phyloP scores from a whole-genome alignment of 2,888 invertebrate genomes.

The Thysanoteuthis rhombus region DNA sequence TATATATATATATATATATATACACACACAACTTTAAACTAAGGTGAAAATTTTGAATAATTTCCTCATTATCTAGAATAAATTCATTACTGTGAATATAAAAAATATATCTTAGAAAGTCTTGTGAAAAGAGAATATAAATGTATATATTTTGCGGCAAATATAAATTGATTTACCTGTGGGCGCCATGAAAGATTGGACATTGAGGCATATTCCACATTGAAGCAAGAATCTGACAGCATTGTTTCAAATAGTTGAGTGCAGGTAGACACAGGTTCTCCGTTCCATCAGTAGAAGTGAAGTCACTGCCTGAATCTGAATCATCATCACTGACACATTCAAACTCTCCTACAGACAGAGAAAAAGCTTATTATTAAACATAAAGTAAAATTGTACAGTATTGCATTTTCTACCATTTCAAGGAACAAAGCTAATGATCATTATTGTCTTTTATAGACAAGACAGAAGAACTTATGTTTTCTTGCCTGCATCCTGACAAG shows the following conservation, averaged over 20 bases:
- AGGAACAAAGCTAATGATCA: too few relatives aligned
- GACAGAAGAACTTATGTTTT: too few relatives aligned
- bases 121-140: neutral
- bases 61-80: too few relatives aligned
- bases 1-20: too few relatives aligned
- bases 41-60: too few relatives aligned
- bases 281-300: constrained; percentile 42
- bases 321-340: constrained; percentile 55
- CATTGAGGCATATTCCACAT: constrained; percentile 96
- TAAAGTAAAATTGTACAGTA: neutral
- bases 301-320: constrained; percentile 56
- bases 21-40: too few relatives aligned
- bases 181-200: constrained; percentile 89
- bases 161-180: constrained; percentile 67
- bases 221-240: constrained; percentile 86
- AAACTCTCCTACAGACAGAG: constrained; percentile 54
- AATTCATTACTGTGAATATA: too few relatives aligned
- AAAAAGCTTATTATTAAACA: neutral
- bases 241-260: constrained; percentile 84
- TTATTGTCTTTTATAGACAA: too few relatives aligned
- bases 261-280: constrained; percentile 74
- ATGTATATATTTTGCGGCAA: neutral
- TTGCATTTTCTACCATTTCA: too few relatives aligned
- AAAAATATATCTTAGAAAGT: neutral
- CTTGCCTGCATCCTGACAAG: too few relatives aligned